These are phyloP conservation scores for Sebastes flavidus DNA, from an alignment of 2,797 vertebrate genomes.

Conservation along the genomic window DNA sequence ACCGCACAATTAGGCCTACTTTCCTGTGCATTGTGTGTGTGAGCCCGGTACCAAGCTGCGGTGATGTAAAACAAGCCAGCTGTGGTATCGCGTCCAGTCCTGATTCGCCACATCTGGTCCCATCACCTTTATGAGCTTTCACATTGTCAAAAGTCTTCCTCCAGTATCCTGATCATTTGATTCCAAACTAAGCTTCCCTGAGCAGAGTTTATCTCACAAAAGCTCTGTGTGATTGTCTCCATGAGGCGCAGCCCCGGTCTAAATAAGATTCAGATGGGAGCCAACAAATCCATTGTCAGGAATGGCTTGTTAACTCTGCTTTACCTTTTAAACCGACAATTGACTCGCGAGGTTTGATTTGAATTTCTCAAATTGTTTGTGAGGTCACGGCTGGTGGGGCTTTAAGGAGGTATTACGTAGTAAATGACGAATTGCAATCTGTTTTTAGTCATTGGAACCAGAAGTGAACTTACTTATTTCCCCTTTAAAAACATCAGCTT, in stretches of 20 bases:
- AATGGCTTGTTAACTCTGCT: constrained; percentile 35
- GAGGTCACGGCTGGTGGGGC: constrained; percentile 35
- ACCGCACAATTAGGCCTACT: neutral
- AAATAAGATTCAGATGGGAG: constrained; percentile 70
- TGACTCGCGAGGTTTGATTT: constrained; percentile 40
- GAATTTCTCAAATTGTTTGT: constrained; percentile 34
- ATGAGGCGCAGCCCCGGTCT: constrained; percentile 31
- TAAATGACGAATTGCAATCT: constrained; percentile 23
- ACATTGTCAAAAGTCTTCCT: constrained; percentile 60
- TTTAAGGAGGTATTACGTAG: constrained; percentile 15
- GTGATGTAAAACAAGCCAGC: constrained; percentile 49
- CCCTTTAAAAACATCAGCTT: neutral
- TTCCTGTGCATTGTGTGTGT: neutral
- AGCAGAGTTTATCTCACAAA: constrained; percentile 64
- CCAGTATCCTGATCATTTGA: constrained; percentile 54
- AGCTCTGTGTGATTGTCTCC: constrained; percentile 71
- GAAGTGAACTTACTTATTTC: neutral
- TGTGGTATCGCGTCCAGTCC: constrained; percentile 37
- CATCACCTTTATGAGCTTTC: constrained; percentile 57
- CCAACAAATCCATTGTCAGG: constrained; percentile 36
- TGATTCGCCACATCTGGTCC: constrained; percentile 67
- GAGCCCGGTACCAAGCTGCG: neutral
- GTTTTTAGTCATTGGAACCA: constrained; percentile 4
- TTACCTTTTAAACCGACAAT: constrained; percentile 30
- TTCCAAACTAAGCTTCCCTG: constrained; percentile 59